These are phyloP conservation scores for Semotilus atromaculatus DNA, from an alignment of 2,797 vertebrate genomes.

Conservation along the genomic window DNA sequence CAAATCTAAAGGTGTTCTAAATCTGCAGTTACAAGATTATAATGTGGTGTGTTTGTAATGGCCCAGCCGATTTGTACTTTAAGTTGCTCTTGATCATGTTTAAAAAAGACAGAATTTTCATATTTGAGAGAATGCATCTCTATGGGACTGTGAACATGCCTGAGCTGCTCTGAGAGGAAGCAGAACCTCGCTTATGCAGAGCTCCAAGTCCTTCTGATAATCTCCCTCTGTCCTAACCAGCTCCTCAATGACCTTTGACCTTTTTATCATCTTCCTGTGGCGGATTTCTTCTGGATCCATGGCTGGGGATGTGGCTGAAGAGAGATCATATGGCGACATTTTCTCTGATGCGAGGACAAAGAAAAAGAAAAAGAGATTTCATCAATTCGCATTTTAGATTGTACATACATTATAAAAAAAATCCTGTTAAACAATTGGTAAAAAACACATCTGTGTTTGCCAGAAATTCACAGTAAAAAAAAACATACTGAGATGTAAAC, in stretches of 20 bases:
- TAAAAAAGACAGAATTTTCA: not conserved
- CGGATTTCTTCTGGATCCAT: slow-evolving; percentile 82
- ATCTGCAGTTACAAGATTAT: not conserved
- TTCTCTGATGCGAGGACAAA: slow-evolving; percentile 79
- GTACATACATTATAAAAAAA: not conserved
- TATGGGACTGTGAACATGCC: slow-evolving; percentile 75
- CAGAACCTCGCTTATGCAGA: slow-evolving; percentile 90
- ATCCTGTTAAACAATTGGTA: not conserved
- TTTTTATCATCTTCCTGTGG: slow-evolving; percentile 85
- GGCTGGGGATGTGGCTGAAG: slow-evolving; percentile 65
- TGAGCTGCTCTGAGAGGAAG: slow-evolving; percentile 84
- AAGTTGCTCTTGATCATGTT: not conserved
- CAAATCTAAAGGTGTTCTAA: not conserved
- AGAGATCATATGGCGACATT: slow-evolving; percentile 82
- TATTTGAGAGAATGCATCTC: not conserved
- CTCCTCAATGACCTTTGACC: slow-evolving; percentile 90
- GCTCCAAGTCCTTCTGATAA: slow-evolving; percentile 86
- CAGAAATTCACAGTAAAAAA: not conserved
- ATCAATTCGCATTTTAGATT: not conserved
- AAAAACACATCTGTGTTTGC: not conserved
- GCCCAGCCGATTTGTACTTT: not conserved
- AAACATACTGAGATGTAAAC: too few relatives aligned
- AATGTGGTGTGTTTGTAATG: not conserved
- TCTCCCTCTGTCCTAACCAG: slow-evolving; percentile 93
- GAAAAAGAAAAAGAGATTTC: not conserved